phyloP scores from a whole-genome alignment of 1,140 invertebrate genomes.

The Marisa cornuarietis region DNA sequence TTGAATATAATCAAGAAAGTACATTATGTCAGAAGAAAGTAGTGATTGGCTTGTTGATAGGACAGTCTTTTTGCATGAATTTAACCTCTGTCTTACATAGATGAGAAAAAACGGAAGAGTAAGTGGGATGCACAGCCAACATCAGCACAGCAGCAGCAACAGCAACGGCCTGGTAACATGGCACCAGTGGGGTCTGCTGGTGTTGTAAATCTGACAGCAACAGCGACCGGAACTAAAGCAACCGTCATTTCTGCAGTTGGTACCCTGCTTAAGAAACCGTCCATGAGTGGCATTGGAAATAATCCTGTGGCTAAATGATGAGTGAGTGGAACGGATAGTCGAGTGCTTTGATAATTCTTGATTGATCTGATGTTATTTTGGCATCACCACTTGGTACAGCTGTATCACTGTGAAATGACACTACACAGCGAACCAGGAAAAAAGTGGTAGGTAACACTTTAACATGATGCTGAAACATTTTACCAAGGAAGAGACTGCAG shows the following conservation, averaged over 20 bases:
- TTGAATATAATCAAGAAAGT: too few species aligned
- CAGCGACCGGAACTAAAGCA: slow-evolving; percentile 50
- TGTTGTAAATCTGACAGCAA: slow-evolving; percentile 43
- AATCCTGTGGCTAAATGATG: too few species aligned
- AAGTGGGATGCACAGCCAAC: slow-evolving; percentile 58
- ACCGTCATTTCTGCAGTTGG: slow-evolving; percentile 59
- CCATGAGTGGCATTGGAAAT: slow-evolving; percentile 1
- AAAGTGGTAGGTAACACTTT: not conserved
- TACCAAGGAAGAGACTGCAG: not conserved
- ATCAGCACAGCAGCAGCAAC: slow-evolving; percentile 18
- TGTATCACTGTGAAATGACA: not conserved
- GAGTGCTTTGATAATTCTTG: not conserved
- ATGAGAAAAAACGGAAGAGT: slow-evolving; percentile 56
- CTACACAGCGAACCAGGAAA: not conserved
- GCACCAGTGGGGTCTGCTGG: slow-evolving; percentile 12
- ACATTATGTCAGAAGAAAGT: not conserved
- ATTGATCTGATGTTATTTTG: not conserved
- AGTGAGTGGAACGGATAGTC: too few species aligned
- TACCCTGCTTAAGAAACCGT: slow-evolving; percentile 48
- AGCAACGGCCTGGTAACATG: slow-evolving; percentile 12
- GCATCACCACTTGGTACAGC: not conserved
- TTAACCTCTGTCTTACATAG: slow-evolving; percentile 30
- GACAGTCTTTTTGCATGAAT: slow-evolving; percentile 1
- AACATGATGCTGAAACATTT: not conserved
- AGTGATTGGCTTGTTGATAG: not conserved